Evolutionary conservation across 2,797 vertebrate species (phyloP).

Genomic region (Trachurus trachurus): DNA sequence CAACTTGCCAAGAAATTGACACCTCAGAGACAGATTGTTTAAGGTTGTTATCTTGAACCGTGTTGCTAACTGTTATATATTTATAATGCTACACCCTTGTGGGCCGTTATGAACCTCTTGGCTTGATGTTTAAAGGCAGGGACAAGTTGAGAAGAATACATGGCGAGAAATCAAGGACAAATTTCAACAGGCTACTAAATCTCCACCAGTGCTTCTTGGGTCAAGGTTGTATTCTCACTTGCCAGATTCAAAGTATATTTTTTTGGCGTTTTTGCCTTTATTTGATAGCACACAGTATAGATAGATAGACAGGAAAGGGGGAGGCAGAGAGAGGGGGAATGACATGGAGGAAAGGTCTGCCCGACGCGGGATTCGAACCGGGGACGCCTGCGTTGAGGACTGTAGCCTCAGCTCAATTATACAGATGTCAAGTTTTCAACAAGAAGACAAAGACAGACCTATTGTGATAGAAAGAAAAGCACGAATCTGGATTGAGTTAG

Average conservation of each 20-base stretch:
- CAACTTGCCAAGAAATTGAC: slow-evolving; percentile 14
- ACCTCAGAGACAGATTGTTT: neutral
- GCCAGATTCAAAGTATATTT: too few species aligned
- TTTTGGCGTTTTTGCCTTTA: too few species aligned
- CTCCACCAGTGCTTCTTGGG: too few species aligned
- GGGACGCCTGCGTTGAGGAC: too few species aligned
- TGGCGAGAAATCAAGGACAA: neutral
- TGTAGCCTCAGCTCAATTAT: neutral
- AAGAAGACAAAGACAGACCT: neutral
- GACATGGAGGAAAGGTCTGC: too few species aligned
- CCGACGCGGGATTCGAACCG: too few species aligned
- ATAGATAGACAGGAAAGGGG: too few species aligned
- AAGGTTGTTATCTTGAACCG: neutral
- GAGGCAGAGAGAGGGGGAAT: too few species aligned
- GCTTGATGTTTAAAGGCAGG: neutral
- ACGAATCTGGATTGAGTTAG: neutral
- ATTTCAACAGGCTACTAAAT: too few species aligned
- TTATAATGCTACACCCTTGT: neutral
- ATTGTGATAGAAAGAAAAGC: neutral
- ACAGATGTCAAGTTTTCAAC: neutral
- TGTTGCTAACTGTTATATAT: neutral
- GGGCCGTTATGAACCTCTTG: neutral
- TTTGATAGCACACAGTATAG: too few species aligned
- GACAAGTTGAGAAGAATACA: neutral
- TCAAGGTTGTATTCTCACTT: neutral